phyloP scores from a whole-genome alignment of 1,140 invertebrate species.

The Scaptomyza pallida region DNA sequence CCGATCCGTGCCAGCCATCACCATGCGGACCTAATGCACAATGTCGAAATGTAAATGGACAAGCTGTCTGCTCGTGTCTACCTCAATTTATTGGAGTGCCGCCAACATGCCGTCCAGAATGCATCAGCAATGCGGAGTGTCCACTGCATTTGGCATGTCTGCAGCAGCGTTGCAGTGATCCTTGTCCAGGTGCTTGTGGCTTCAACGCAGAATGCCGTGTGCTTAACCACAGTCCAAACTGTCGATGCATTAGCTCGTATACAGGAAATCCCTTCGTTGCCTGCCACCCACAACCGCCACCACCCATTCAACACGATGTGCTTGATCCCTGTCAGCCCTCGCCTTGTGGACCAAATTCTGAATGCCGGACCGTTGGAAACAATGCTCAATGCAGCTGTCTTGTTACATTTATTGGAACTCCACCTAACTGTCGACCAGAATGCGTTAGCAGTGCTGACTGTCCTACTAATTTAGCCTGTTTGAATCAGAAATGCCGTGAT shows the following conservation, averaged over 20 bases:
- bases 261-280: constrained; percentile 91
- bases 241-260: constrained; percentile 88
- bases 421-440: constrained; percentile 87
- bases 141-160: constrained; percentile 85
- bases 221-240: constrained; percentile 90
- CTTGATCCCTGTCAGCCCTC: constrained; percentile 88
- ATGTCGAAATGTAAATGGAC: constrained; percentile 84
- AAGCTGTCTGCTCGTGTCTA: constrained; percentile 85
- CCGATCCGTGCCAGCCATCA: constrained; percentile 85
- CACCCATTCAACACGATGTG: constrained; percentile 66
- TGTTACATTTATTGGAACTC: constrained; percentile 86
- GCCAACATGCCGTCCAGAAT: constrained; percentile 86
- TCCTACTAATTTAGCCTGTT: constrained; percentile 85
- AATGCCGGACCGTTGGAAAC: constrained; percentile 87
- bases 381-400: constrained; percentile 89
- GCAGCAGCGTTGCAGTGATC: constrained; percentile 86
- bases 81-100: constrained; percentile 85
- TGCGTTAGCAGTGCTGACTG: constrained; percentile 86
- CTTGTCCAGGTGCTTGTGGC: constrained; percentile 86
- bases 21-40: constrained; percentile 87
- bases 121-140: constrained; percentile 86
- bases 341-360: constrained; percentile 90
- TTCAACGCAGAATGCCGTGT: constrained; percentile 91
- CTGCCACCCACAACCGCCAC: constrained; percentile 88
- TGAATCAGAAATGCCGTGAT: constrained; percentile 86